Evolutionary conservation across 1,140 invertebrate species (phyloP), one percentile per base, ranked within the genome.

Genomic region (Marisa cornuarietis): DNA sequence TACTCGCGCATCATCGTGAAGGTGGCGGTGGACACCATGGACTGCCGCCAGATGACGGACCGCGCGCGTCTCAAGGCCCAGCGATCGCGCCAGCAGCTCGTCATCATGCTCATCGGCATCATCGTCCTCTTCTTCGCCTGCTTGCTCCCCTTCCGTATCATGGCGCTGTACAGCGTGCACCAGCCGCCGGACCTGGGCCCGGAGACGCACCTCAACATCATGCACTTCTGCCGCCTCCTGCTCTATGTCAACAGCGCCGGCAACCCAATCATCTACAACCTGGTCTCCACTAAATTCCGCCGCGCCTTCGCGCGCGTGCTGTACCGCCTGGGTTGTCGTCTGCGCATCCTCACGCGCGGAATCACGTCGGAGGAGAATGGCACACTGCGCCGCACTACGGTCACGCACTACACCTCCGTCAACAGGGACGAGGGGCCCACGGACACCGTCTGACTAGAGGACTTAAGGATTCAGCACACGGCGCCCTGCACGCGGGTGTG

Each of bases 121-220:
- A 96, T 98, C 0, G 87, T 96, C 26, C 95, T 95, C 24, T 98
- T 98, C 90, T 98, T 98, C 90, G 90, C 97, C 63, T 98, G 96
- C 88, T 92, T 98, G 31, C 90, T 98, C 65, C 97, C 97, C 8
- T 96, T 97, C 87, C 93, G 95, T 65, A 94, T 96, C 14, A 91
- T 98, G 26, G 96, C 95, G 0, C 90, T 98, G 65, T 86, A 84
- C 82, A 87, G 62, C 20, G 78, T 76, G 18, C 74, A 80, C 66
- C 1, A 62, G 65, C 31, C 20, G 54, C 65, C n/a, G 58, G 26
- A 31, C 84, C 82, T 96, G 83, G 95, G 95, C 26, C 90, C 95
- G 84, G 95, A 96, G 81, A 93, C 93, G 16, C 97, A 96, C 91
- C 97, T 96, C 91, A 95, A 94, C 88, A 92, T 97, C 74, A 93